Evolutionary conservation across 2,888 invertebrate genomes (phyloP).

Genomic region (Camponotus fellah): DNA sequence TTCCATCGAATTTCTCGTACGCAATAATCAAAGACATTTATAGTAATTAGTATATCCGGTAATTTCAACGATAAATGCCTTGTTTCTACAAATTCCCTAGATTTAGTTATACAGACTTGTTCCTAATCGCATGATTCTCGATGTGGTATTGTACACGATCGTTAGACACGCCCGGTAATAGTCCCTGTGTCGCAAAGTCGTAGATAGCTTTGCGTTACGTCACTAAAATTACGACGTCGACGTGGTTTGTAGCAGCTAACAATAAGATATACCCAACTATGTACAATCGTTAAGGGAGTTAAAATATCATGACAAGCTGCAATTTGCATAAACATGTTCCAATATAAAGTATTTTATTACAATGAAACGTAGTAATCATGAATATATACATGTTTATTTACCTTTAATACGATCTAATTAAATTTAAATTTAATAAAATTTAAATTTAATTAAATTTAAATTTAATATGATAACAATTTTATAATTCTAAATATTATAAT

Average conservation of each 20-base stretch:
- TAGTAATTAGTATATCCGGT: constrained; percentile 38
- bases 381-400: neutral
- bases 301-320: neutral
- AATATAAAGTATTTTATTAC: neutral
- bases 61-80: constrained; percentile 57
- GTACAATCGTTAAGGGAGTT: neutral
- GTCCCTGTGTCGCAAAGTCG: constrained; percentile 55
- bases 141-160: constrained; percentile 41
- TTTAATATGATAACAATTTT: neutral
- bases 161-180: constrained; percentile 46
- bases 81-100: constrained; percentile 59
- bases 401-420: neutral
- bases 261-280: constrained; percentile 23
- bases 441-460: neutral
- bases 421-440: neutral
- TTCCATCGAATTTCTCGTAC: constrained; percentile 61
- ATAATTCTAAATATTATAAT: neutral
- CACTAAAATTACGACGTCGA: constrained; percentile 51
- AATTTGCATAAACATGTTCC: neutral
- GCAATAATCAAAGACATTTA: constrained; percentile 3
- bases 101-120: constrained; percentile 49
- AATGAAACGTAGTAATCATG: neutral
- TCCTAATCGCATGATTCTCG: constrained; percentile 53
- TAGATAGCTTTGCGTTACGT: constrained; percentile 50
- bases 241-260: constrained; percentile 7